Percentiles rank a stretch among this genome's conserved stretches.
These are phyloP conservation scores for Spodoptera litura DNA, from an alignment of 1,140 invertebrate genomes.

Conservation along the genomic window DNA sequence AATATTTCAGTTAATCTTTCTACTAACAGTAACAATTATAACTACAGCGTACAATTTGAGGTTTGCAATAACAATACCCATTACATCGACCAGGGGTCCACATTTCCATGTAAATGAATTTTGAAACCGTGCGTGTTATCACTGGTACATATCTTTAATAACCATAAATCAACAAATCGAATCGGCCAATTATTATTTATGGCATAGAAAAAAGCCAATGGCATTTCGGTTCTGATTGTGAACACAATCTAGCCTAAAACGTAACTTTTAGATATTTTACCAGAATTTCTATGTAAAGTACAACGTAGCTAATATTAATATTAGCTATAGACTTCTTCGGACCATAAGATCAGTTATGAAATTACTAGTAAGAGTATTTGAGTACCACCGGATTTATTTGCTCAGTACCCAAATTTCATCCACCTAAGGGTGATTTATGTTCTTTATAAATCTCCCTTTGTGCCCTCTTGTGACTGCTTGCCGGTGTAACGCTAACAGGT, in stretches of 20 bases:
- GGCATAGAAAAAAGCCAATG: slow-evolving; percentile 65
- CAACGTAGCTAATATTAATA: no score
- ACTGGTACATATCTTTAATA: slow-evolving; percentile 77
- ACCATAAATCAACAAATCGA: slow-evolving; percentile 80
- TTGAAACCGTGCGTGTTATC: slow-evolving; percentile 70
- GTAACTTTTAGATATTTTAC: neutral
- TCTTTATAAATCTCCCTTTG: neutral
- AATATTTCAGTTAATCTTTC: neutral
- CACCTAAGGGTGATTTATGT: neutral
- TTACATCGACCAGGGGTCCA: slow-evolving; percentile 53
- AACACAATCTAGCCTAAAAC: slow-evolving; percentile 22
- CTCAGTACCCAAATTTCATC: no score
- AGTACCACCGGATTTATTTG: no score
- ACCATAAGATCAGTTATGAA: no score
- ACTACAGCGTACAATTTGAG: slow-evolving; percentile 11
- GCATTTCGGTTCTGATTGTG: slow-evolving; percentile 54
- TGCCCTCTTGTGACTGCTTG: neutral
- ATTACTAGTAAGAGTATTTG: no score
- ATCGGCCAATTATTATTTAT: slow-evolving; percentile 77
- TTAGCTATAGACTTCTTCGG: no score
- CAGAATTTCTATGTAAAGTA: no score
- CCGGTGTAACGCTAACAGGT: neutral
- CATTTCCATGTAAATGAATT: slow-evolving; percentile 80
- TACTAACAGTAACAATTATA: neutral
- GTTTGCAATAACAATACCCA: slow-evolving; percentile 25